A percentile compares a stretch with the other conserved stretches of the same genome.
These are phyloP conservation scores for Forbesichthys agassizii DNA, from an alignment of 2,113 vertebrate genomes.

Conservation along the genomic window DNA sequence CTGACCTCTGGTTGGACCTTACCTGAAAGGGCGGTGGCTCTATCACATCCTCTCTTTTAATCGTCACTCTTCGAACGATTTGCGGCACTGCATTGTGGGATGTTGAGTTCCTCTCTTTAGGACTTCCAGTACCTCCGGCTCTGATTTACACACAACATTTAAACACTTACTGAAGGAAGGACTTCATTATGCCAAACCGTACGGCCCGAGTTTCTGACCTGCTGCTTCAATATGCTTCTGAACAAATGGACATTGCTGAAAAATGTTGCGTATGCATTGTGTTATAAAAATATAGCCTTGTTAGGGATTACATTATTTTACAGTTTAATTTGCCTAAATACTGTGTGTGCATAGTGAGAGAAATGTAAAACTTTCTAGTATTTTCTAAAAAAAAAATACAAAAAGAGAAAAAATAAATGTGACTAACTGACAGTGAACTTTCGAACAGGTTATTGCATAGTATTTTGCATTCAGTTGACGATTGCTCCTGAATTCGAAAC, in stretches of 20 bases:
- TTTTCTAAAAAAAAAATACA: not conserved
- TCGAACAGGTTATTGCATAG: constrained; percentile 19
- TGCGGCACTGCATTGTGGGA: constrained; percentile 25
- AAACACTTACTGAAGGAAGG: constrained; percentile 24
- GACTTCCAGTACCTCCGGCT: constrained; percentile 39
- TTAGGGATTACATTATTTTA: not conserved
- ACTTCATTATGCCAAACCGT: constrained; percentile 24
- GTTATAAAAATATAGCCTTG: constrained; percentile 28
- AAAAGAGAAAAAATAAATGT: not conserved
- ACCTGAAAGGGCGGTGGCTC: constrained; percentile 73
- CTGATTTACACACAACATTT: constrained; percentile 13
- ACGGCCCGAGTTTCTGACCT: constrained; percentile 42
- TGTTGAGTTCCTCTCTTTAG: constrained; percentile 7
- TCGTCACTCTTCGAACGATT: constrained; percentile 23
- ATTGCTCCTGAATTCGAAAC: constrained; percentile 15
- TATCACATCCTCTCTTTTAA: constrained; percentile 12
- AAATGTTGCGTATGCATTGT: constrained; percentile 28
- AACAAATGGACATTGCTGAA: constrained; percentile 28
- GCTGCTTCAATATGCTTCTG: constrained; percentile 41
- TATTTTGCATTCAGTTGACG: constrained; percentile 8
- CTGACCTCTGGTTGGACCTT: constrained; percentile 86
- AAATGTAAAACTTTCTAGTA: not conserved
- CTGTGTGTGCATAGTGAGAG: not conserved
- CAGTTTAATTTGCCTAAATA: no score
- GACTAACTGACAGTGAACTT: not conserved